Conservation (phyloP, 2,888 invertebrate genomes). For the Drosophila anceps region DNA sequence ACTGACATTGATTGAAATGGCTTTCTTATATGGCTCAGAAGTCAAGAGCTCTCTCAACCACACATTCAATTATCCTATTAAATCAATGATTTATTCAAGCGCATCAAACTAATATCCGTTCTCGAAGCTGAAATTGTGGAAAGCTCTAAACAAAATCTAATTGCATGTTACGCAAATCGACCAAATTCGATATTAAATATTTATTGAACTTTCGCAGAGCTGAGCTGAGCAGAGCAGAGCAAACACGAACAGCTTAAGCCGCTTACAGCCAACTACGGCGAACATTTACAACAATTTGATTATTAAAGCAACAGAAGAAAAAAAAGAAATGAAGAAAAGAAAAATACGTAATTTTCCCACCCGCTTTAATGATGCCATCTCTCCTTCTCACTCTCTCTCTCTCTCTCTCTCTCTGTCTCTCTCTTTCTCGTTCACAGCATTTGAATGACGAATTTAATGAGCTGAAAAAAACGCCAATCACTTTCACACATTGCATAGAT, state of each 20-base stretch:
- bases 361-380: not conserved
- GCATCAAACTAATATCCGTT: constrained; percentile 31
- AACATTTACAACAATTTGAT: constrained; percentile 20
- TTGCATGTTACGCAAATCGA: constrained; percentile 43
- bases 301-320: constrained; percentile 13
- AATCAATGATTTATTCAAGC: constrained; percentile 14
- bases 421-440: constrained; percentile 23
- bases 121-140: not conserved
- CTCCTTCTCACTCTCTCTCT: not conserved
- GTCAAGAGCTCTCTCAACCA: not conserved
- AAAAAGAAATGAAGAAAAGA: not conserved
- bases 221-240: constrained; percentile 3
- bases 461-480: constrained; percentile 72
- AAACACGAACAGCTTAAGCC: constrained; percentile 27
- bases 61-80: not conserved
- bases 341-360: constrained; percentile 8
- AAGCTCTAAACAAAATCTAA: constrained; percentile 19
- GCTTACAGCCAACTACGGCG: constrained; percentile 27
- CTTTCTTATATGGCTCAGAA: not conserved
- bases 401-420: not conserved
- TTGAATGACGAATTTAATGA: constrained; percentile 76
- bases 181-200: constrained; percentile 60
- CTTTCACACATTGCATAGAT: constrained; percentile 77
- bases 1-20: not conserved
- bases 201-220: constrained; percentile 42